These are phyloP conservation scores for Epirrita christyi DNA, from an alignment of 2,888 invertebrate species.

Conservation along the genomic window DNA sequence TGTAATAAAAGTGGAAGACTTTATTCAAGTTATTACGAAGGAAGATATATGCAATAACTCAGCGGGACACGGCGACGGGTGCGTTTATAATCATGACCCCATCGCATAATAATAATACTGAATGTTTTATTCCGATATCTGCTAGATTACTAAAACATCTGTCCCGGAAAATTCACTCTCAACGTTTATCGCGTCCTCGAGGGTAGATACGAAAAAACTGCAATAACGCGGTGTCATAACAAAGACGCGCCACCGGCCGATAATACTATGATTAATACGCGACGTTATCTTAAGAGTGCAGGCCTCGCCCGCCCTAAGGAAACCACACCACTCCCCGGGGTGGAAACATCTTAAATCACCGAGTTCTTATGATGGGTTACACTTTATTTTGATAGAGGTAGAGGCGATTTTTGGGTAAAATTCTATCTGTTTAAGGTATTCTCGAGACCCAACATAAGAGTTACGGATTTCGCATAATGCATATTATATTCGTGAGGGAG, in stretches of 20 bases:
- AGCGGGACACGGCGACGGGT: conserved; percentile 28
- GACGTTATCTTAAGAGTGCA: conserved; percentile 82
- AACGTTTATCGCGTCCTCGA: conserved; percentile 72
- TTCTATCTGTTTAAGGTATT: conserved; percentile 66
- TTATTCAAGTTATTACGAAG: conserved; percentile 16
- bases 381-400: conserved; percentile 33
- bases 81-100: conserved; percentile 37
- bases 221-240: conserved; percentile 84
- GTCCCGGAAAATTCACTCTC: conserved; percentile 83
- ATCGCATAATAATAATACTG: conserved; percentile 63
- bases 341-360: conserved; percentile 40
- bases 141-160: conserved; percentile 80
- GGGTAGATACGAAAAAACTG: conserved; percentile 82
- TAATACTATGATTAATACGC: conserved; percentile 84
- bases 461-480: conserved; percentile 85
- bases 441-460: conserved; percentile 75
- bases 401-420: conserved; percentile 35
- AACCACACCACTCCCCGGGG: conserved; percentile 43
- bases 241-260: conserved; percentile 79
- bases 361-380: conserved; percentile 8
- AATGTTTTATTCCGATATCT: conserved; percentile 71
- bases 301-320: conserved; percentile 67
- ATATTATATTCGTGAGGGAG: conserved; percentile 78
- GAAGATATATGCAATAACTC: conserved; percentile 28
- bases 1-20: conserved; percentile 22